These are phyloP conservation scores for Cacoxenus indagator DNA, from an alignment of 2,888 invertebrate species.

Conservation along the genomic window DNA sequence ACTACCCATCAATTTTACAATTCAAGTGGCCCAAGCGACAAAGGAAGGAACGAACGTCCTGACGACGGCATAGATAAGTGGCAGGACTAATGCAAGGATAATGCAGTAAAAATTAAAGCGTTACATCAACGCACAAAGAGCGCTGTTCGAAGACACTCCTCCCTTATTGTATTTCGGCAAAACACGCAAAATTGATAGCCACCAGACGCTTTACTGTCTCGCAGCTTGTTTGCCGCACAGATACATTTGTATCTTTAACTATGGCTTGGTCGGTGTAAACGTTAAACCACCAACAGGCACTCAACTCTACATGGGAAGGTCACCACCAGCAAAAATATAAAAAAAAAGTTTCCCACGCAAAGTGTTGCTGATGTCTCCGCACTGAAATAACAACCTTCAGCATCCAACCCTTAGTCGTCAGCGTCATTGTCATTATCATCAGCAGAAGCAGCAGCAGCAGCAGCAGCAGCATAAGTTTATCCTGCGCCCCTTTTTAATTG, in stretches of 20 bases:
- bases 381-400: conserved; percentile 44
- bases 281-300: conserved; percentile 56
- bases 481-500: conserved; percentile 55
- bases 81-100: conserved; percentile 48
- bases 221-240: conserved; percentile 52
- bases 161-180: neutral
- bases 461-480: neutral
- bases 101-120: conserved; percentile 62
- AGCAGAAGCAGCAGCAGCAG: too few relatives aligned
- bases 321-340: neutral
- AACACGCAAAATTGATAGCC: conserved; percentile 55
- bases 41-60: neutral
- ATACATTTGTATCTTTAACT: conserved; percentile 56
- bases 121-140: conserved; percentile 35
- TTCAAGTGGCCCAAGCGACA: conserved; percentile 49
- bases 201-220: conserved; percentile 48
- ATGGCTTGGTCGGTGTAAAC: conserved; percentile 15
- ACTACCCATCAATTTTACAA: conserved; percentile 47
- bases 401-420: too few relatives aligned
- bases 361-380: conserved; percentile 64
- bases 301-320: neutral
- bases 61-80: conserved; percentile 53
- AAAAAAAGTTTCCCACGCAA: conserved; percentile 50
- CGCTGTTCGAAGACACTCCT: neutral
- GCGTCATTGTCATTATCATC: too few relatives aligned